A percentile compares a stretch with the other conserved stretches of the same genome.
phyloP scores from a whole-genome alignment of 2,113 vertebrate species.

The Mugil cephalus region DNA sequence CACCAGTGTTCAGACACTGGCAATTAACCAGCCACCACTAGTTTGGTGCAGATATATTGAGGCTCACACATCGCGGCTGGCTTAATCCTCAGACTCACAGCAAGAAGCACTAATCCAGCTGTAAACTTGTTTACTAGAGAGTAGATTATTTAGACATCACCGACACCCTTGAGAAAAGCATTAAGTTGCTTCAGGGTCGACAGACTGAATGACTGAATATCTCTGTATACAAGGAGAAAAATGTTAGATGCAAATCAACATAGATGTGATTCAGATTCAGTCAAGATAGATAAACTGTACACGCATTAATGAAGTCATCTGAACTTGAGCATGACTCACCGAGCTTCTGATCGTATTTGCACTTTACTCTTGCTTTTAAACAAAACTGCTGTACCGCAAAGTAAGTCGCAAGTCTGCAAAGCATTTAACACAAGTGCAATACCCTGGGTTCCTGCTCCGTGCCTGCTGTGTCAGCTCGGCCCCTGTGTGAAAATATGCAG shows the following conservation, averaged over 20 bases:
- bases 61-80: slow-evolving; percentile 10
- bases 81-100: slow-evolving; percentile 39
- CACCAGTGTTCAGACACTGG: background rate
- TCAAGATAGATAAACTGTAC: background rate
- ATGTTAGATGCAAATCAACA: background rate
- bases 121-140: slow-evolving; percentile 33
- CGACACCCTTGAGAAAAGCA: slow-evolving; percentile 24
- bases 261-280: background rate
- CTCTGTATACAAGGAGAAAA: background rate
- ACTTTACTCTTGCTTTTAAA: background rate
- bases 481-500: slow-evolving; percentile 14
- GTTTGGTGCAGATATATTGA: slow-evolving; percentile 5
- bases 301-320: background rate
- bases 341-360: no score
- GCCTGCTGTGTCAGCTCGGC: slow-evolving; percentile 28
- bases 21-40: slow-evolving; percentile 22
- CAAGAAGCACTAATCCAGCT: slow-evolving; percentile 38
- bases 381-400: background rate
- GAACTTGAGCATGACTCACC: background rate
- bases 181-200: background rate
- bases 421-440: background rate
- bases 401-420: slow-evolving; percentile 6
- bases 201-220: slow-evolving; percentile 1
- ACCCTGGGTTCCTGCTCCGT: background rate
- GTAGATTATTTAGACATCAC: slow-evolving; percentile 23